A percentile compares a stretch with the other conserved stretches of the same genome.
These are phyloP conservation scores for Formica aserva DNA, from an alignment of 2,888 invertebrate species.

Conservation along the genomic window DNA sequence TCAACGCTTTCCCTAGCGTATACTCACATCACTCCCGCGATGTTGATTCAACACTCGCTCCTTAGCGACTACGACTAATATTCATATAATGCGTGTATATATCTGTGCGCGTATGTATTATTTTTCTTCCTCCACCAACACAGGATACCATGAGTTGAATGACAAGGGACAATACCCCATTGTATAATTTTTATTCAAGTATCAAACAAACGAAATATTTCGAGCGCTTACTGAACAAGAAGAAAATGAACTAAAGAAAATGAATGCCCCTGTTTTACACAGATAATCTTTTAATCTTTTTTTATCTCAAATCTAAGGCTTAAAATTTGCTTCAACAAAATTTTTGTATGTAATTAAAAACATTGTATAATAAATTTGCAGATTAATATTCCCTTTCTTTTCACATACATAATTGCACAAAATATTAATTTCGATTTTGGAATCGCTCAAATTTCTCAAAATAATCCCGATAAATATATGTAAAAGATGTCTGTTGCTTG, in stretches of 20 bases:
- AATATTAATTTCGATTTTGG: background rate
- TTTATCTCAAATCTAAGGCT: background rate
- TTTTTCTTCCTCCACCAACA: background rate
- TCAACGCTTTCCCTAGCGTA: background rate
- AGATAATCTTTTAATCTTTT: background rate
- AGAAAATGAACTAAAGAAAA: background rate
- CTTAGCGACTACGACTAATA: background rate
- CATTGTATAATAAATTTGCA: background rate
- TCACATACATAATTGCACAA: background rate
- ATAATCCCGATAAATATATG: background rate
- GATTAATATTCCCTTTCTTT: background rate
- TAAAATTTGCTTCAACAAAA: background rate
- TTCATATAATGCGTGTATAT: background rate
- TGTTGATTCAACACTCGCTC: background rate
- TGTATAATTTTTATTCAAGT: background rate
- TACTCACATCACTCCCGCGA: background rate
- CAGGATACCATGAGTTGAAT: background rate
- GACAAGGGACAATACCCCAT: background rate
- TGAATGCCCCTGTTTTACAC: background rate
- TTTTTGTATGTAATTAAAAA: background rate
- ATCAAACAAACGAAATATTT: background rate
- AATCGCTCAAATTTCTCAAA: background rate
- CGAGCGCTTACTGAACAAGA: background rate
- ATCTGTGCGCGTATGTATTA: background rate
- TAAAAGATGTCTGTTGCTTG: background rate